Evolutionary conservation across 1,140 invertebrate species (phyloP), one percentile per base, ranked within the genome.

Genomic region (Penaeus chinensis): DNA sequence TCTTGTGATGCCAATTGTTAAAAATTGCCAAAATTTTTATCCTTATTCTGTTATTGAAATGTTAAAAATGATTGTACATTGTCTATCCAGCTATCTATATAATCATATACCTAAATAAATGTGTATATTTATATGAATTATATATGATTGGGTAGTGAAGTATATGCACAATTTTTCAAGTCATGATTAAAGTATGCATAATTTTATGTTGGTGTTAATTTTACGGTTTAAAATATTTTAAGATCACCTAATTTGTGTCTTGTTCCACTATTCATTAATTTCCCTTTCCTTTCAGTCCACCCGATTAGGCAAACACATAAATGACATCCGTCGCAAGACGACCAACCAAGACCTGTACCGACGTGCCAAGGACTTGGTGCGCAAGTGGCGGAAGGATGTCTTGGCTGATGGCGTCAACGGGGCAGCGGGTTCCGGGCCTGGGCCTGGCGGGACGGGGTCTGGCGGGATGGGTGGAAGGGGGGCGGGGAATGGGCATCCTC

Each of bases 221-320:
- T 54, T n/a, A 74, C 13, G 10, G 32, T 24, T 13, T 74, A 19
- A 71, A 16, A 71, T 24, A n/a, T 71, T 24, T n/a, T 22, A 71
- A n/a, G 66, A 22, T 24, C 5, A 24, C 20, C 11, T 8, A 71
- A n/a, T 24, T n/a, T 71, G 22, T 19, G 19, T 32, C 24, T 78
- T 27, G 24, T 42, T 78, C 10, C 10, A 22, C 22, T 18, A 18
- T 78, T n/a, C 66, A 22, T 19, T n/a, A 8, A 42, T 78, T 78
- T 78, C 76, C 47, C 42, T 78, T 90, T 71, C 88, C 82, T 93
- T 93, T 81, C 91, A 96, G 95, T 93, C 93, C 91, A 96, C 98
- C 94, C 94, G 97, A 95, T 94, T 99, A 92, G 98, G 97, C n/a
- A 97, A 96, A 93, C 95, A 96, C 91, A 96, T 99, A 91, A 99